phyloP scores from a whole-genome alignment of 30 jellyfish, hydroid and myxozoan genomes.

The Aurelia sp. region DNA sequence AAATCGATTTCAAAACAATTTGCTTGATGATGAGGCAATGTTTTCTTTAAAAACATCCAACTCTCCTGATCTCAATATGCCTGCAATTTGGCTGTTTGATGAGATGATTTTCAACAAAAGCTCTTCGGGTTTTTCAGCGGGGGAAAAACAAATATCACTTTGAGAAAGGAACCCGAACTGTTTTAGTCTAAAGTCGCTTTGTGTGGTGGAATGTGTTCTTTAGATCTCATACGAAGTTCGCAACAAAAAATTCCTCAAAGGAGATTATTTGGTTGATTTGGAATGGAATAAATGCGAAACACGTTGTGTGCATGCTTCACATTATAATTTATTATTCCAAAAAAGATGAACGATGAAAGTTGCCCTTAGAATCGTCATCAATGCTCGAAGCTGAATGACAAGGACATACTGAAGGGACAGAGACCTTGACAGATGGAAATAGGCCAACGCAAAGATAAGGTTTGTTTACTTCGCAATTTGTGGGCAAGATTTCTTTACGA shows the following conservation, averaged over 20 bases:
- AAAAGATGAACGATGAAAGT: no score
- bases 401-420: no score
- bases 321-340: no score
- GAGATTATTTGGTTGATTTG: neutral
- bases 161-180: constrained; percentile 3
- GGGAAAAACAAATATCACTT: neutral
- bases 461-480: no score
- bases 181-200: constrained; percentile 2
- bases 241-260: neutral
- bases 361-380: no score
- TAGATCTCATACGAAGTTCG: constrained; percentile 20
- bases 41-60: constrained; percentile 3
- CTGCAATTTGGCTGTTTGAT: neutral
- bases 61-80: constrained; percentile 7
- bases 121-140: constrained; percentile 24
- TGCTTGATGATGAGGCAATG: neutral
- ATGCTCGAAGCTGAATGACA: no score
- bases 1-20: neutral
- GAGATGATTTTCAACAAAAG: neutral
- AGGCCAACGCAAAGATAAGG: no score
- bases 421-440: no score
- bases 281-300: constrained; percentile 9
- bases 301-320: no score
- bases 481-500: no score
- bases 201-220: constrained; percentile 24